phyloP scores from a whole-genome alignment of 2,797 vertebrate genomes.

The Coendou prehensilis region DNA sequence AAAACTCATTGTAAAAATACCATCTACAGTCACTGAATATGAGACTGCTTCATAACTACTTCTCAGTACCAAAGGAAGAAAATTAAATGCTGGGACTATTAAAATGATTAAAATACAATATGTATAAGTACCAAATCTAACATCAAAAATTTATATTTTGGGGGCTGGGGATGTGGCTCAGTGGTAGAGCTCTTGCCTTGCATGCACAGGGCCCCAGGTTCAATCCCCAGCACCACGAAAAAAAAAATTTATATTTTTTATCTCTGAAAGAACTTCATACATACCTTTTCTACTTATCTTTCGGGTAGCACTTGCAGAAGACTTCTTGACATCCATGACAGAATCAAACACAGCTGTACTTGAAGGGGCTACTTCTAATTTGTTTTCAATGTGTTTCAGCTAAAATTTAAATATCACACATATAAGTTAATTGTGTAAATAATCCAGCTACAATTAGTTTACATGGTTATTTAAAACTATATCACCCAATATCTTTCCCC shows the following conservation, averaged over 20 bases:
- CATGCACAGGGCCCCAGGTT: not conserved
- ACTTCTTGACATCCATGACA: conserved; percentile 94
- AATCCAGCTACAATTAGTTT: conserved; percentile 29
- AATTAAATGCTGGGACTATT: not conserved
- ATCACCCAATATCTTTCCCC: not conserved
- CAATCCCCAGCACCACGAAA: not conserved
- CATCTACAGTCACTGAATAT: not conserved
- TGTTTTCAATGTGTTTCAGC: conserved; percentile 97
- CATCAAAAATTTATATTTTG: not conserved
- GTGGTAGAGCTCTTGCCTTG: not conserved
- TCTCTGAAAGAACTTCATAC: conserved; percentile 72
- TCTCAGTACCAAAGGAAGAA: not conserved
- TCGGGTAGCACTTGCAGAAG: conserved; percentile 87
- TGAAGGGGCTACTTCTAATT: conserved; percentile 92
- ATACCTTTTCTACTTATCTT: conserved; percentile 92
- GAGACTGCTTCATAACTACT: not conserved
- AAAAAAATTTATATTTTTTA: conserved; percentile 1
- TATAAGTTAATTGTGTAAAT: conserved; percentile 71
- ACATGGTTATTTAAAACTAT: conserved; percentile 59
- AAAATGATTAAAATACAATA: not conserved
- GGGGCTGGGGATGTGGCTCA: not conserved
- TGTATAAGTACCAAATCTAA: not conserved
- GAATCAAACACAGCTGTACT: conserved; percentile 92
- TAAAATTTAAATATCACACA: conserved; percentile 85
- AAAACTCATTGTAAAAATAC: conserved; percentile 16